Base-by-base conservation (phyloP, 2,888 invertebrate species). In the Sicus ferrugineus region DNA sequence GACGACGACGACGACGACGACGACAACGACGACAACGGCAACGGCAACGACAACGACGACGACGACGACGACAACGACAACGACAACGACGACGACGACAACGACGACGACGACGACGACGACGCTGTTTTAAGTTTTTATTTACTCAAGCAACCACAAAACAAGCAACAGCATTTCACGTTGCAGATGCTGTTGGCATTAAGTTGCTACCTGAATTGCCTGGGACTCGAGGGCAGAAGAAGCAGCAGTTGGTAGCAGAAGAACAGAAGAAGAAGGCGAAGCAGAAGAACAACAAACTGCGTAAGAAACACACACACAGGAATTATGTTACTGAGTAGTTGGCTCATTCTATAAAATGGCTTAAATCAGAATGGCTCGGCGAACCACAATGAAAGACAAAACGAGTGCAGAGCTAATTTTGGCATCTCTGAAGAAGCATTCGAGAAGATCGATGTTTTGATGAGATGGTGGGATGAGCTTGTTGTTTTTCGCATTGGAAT, bases 1-100 rank as follows among this genome's bases (percentile, higher is more conserved):
- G 5, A 48, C n/a, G n/a, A 48, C 48, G 19, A 50, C n/a, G 50
- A 50, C n/a, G 50, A 50, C 50, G 50, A 50, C 50, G 50, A 50
- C 11, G 50, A 50, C 50, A 19, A 50, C 19, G 50, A 5, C 50
- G 50, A 50, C 50, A 5, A 50, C 50, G n/a, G n/a, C n/a, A n/a
- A n/a, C n/a, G n/a, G n/a, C n/a, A n/a, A n/a, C n/a, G n/a, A n/a
- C n/a, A n/a, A n/a, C n/a, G n/a, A n/a, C n/a, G n/a, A n/a, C n/a
- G n/a, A n/a, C n/a, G n/a, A n/a, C n/a, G n/a, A n/a, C n/a, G n/a
- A n/a, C n/a, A n/a, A n/a, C n/a, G n/a, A n/a, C n/a, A n/a, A n/a
- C n/a, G n/a, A n/a, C n/a, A n/a, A n/a, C n/a, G n/a, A n/a, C n/a
- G n/a, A n/a, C n/a, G n/a, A n/a, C n/a, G n/a, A n/a, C n/a, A n/a